Percentiles rank a stretch among this genome's conserved stretches.
Conservation (phyloP, 2,888 invertebrate species). For the Athalia circularis region DNA sequence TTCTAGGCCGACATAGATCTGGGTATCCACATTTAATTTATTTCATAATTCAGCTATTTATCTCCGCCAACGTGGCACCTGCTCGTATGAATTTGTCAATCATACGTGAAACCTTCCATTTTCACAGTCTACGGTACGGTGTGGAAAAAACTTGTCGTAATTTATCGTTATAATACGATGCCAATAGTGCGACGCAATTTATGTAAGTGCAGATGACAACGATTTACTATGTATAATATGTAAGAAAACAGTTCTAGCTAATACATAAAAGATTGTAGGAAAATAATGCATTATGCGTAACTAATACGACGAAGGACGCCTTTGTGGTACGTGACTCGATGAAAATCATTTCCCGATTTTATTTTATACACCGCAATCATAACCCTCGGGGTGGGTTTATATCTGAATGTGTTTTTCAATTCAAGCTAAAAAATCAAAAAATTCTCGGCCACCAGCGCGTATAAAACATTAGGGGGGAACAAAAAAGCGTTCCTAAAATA, state of each 20-base stretch:
- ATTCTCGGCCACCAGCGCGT: too few relatives aligned
- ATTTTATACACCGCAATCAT: too few relatives aligned
- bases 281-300: conserved; percentile 30
- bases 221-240: not conserved
- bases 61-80: too few relatives aligned
- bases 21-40: too few relatives aligned
- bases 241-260: not conserved
- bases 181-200: not conserved
- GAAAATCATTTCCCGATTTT: too few relatives aligned
- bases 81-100: not conserved
- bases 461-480: too few relatives aligned
- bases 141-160: conserved; percentile 1
- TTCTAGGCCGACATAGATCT: too few relatives aligned
- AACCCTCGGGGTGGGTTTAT: too few relatives aligned
- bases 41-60: too few relatives aligned
- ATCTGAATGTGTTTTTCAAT: too few relatives aligned
- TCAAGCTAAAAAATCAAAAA: too few relatives aligned
- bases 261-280: not conserved
- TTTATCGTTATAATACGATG: not conserved
- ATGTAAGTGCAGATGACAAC: not conserved
- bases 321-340: not conserved
- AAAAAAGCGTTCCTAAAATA: too few relatives aligned
- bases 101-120: not conserved
- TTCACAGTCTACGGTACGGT: not conserved
- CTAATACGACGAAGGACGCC: not conserved